phyloP scores from a whole-genome alignment of 2,797 vertebrate genomes.

The Agapornis canus region DNA sequence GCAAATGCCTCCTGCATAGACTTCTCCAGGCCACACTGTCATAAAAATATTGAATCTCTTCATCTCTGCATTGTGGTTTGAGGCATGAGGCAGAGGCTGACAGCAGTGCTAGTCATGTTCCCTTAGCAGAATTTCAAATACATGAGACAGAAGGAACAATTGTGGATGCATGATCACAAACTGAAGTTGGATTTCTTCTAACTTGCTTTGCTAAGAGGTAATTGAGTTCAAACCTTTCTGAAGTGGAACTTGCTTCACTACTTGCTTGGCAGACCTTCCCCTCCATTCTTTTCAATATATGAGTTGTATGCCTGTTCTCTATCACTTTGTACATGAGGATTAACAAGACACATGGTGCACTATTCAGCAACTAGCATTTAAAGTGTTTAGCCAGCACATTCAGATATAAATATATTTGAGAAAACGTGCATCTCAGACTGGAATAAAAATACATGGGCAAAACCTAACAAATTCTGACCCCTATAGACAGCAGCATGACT shows the following conservation, averaged over 20 bases:
- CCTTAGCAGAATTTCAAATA: background rate
- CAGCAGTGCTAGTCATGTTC: background rate
- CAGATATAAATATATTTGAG: background rate
- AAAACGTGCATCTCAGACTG: background rate
- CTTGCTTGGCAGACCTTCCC: background rate
- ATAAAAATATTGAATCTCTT: background rate
- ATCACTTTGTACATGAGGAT: background rate
- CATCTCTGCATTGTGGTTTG: background rate
- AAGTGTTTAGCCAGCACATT: background rate
- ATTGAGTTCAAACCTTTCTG: background rate
- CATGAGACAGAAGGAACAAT: background rate
- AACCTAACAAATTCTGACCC: background rate
- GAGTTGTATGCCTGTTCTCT: background rate
- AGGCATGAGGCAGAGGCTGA: background rate
- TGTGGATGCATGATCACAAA: background rate
- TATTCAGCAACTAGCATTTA: background rate
- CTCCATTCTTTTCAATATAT: background rate
- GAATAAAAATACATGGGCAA: slow-evolving; percentile 1
- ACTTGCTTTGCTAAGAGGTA: background rate
- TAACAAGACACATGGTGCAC: background rate
- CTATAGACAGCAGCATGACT: background rate
- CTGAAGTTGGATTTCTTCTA: background rate
- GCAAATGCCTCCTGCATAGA: background rate
- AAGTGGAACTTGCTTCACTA: background rate
- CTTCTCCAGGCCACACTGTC: background rate